Evolutionary conservation across 2,113 vertebrate species (phyloP).

Genomic region (Tympanuchus pallidicinctus): DNA sequence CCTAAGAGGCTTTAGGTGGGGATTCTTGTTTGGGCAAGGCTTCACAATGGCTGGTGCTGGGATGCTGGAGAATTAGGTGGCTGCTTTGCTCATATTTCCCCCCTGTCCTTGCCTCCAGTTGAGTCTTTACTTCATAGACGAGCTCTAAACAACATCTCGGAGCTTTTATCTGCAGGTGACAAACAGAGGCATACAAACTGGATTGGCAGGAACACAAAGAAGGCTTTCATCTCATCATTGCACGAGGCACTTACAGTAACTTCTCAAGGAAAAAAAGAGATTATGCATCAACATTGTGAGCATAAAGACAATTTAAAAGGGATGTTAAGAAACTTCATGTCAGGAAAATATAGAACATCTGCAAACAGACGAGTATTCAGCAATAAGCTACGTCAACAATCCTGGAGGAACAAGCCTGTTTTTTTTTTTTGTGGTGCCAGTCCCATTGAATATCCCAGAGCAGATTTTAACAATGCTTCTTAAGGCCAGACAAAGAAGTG

Average conservation of each 20-base stretch:
- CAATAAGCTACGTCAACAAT: conserved; percentile 45
- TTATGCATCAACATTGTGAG: conserved; percentile 72
- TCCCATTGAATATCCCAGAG: not conserved
- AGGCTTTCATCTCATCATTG: conserved; percentile 67
- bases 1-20: not conserved
- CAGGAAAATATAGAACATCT: conserved; percentile 73
- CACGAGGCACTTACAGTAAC: conserved; percentile 67
- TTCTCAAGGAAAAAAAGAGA: conserved; percentile 69
- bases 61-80: conserved; percentile 28
- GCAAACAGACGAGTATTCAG: conserved; percentile 57
- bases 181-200: conserved; percentile 63
- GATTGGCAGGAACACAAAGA: conserved; percentile 74
- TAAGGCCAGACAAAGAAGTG: not conserved
- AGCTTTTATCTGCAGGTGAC: conserved; percentile 71
- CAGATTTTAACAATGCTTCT: conserved; percentile 8
- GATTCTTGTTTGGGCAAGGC: conserved; percentile 27
- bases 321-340: conserved; percentile 75
- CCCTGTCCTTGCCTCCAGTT: conserved; percentile 17
- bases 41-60: conserved; percentile 32
- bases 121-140: conserved; percentile 22
- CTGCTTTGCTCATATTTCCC: conserved; percentile 46
- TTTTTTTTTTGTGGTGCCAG: conserved; percentile 47
- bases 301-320: conserved; percentile 75
- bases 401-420: conserved; percentile 10
- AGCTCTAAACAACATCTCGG: conserved; percentile 45